These are phyloP conservation scores for Sardinella longiceps DNA, from an alignment of 2,797 vertebrate genomes.

Conservation along the genomic window DNA sequence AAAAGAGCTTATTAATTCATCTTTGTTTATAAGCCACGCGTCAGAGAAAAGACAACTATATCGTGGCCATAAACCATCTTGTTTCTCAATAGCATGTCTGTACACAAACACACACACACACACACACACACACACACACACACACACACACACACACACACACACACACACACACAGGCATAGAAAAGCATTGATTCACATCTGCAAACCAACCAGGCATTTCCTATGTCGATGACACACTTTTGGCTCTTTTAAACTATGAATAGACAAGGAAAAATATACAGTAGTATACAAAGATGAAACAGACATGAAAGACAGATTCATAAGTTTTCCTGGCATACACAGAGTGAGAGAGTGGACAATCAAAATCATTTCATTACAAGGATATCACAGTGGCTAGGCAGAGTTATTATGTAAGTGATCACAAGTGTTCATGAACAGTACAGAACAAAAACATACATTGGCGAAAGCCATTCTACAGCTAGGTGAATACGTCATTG, in stretches of 20 bases:
- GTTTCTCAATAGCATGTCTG: constrained; percentile 59
- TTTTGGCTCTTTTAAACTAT: not conserved
- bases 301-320: not conserved
- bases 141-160: constrained; percentile 35
- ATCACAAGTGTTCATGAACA: too few relatives aligned
- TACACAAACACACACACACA: constrained; percentile 50
- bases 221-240: not conserved
- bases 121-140: constrained; percentile 40
- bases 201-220: not conserved
- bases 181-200: not conserved
- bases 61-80: constrained; percentile 76
- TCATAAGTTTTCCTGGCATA: not conserved
- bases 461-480: not conserved
- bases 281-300: not conserved
- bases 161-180: constrained; percentile 39
- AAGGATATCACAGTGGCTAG: not conserved
- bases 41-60: constrained; percentile 78
- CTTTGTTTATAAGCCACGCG: constrained; percentile 84
- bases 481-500: not conserved
- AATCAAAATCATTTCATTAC: not conserved
- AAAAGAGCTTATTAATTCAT: constrained; percentile 83
- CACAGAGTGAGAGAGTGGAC: not conserved
- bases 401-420: not conserved
- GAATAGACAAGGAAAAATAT: not conserved
- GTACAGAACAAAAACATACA: not conserved